Base-by-base conservation (phyloP, 2,797 vertebrate species). In the Pseudotriccus pelzelni region DNA sequence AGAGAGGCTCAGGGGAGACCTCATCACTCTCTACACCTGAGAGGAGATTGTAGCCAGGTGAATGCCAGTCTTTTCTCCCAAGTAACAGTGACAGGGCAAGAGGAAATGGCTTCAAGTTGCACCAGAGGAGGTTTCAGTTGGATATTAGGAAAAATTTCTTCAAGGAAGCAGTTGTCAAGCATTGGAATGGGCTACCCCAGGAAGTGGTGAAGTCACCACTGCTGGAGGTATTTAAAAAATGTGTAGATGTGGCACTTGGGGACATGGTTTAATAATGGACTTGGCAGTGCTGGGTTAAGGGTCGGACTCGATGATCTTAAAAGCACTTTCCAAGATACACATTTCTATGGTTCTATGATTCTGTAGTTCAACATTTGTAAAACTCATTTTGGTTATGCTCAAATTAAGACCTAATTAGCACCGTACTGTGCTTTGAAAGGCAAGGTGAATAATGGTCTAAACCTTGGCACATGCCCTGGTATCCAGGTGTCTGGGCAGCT, bases 401-500 rank as follows among this genome's bases (percentile, higher is more conserved):
- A 30, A 24, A 75, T 81, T 30, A 44, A 88, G 50, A 67, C 43
- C 58, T 64, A 28, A n/a, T 52, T 70, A 44, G 25, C 12, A 47
- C 7, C 39, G 34, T 37, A 7, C 28, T 63, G 41, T 72, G 41
- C 58, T 60, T 90, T 64, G 32, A 28, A 43, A 84, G 19, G 12
- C 41, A 37, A 15, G 14, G 30, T 0, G 0, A 46, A 17, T 55
- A 59, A 52, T 14, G 23, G 36, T 16, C n/a, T 70, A 36, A 86
- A 53, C 34, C 14, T 49, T 68, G 58, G 25, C 44, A 30, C 0
- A 0, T 14, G 24, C 44, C 50, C 39, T 47, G 23, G 24, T 23
- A 21, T 87, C 15, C 34, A 9, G 0, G 0, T 50, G 39, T 70
- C 27, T 66, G 39, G 22, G 39, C 70, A 82, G 36, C 46, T 89